A percentile compares a stretch with the other conserved stretches of the same genome.
phyloP scores from a whole-genome alignment of 2,797 vertebrate species.

The Poecilia wingei region DNA sequence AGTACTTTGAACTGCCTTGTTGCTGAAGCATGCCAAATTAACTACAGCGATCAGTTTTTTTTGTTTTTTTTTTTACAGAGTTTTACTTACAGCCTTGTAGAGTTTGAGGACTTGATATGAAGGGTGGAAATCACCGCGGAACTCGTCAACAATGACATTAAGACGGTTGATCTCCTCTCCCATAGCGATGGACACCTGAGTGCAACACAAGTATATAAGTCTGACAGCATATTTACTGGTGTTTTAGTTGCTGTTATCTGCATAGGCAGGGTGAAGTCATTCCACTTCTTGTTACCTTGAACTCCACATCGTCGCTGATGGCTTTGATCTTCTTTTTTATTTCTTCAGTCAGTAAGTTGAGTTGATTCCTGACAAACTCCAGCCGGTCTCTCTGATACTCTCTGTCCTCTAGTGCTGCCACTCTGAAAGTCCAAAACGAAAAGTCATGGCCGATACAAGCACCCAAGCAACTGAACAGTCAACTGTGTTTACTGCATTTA shows the following conservation, averaged over 20 bases:
- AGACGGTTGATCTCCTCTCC: slow-evolving; percentile 96
- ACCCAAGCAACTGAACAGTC: slow-evolving; percentile 7
- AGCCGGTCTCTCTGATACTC: slow-evolving; percentile 90
- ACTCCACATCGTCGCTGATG: slow-evolving; percentile 90
- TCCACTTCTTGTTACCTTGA: slow-evolving; percentile 79
- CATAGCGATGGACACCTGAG: slow-evolving; percentile 94
- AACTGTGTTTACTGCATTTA: background rate
- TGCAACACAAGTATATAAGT: background rate
- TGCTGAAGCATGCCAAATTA: too few species aligned
- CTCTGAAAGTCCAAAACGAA: slow-evolving; percentile 73
- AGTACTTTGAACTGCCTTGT: too few species aligned
- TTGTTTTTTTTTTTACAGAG: too few species aligned
- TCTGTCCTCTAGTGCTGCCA: slow-evolving; percentile 87
- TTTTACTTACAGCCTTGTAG: slow-evolving; percentile 89
- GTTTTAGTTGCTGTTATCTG: background rate
- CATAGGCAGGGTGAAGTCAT: background rate
- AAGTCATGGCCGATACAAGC: slow-evolving; percentile 20
- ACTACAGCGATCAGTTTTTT: too few species aligned
- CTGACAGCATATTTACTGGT: background rate
- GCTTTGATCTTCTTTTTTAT: slow-evolving; percentile 91
- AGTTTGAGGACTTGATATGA: slow-evolving; percentile 89
- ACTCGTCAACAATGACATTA: slow-evolving; percentile 92
- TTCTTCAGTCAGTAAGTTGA: slow-evolving; percentile 88
- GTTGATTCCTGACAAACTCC: slow-evolving; percentile 91
- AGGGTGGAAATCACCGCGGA: slow-evolving; percentile 92